Conservation (phyloP, 1,140 invertebrate genomes). For the Hestina assimilis region DNA sequence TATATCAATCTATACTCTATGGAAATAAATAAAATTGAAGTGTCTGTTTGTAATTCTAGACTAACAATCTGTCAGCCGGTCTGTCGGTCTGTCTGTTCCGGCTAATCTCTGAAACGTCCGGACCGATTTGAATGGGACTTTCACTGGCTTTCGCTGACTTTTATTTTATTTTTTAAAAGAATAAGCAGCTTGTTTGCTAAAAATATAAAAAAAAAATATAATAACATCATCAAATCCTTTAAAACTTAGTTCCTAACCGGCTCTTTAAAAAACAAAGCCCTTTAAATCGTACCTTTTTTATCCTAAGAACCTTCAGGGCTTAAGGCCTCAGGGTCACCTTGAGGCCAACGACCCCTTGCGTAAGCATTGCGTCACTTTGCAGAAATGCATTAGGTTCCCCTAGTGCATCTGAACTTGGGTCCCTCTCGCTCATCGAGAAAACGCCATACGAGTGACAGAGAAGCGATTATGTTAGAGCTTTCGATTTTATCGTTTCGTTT, state of each 20-base stretch:
- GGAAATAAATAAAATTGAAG: too few relatives aligned
- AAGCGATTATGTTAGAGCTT: conserved; percentile 31
- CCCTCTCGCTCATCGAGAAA: conserved; percentile 17
- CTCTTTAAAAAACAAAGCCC: conserved; percentile 8
- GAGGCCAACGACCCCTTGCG: conserved; percentile 58
- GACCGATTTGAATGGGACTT: too few relatives aligned
- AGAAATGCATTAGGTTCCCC: conserved; percentile 52
- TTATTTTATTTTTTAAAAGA: too few relatives aligned
- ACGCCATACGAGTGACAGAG: conserved; percentile 22
- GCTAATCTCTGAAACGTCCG: too few relatives aligned
- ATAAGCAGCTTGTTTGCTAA: neutral
- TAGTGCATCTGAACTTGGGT: conserved; percentile 29
- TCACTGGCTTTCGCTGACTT: too few relatives aligned
- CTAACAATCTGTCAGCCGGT: too few relatives aligned
- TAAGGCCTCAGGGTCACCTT: conserved; percentile 43
- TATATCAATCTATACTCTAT: too few relatives aligned
- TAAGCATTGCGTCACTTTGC: conserved; percentile 65
- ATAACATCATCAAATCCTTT: neutral
- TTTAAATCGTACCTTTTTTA: conserved; percentile 24
- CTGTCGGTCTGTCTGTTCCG: too few relatives aligned
- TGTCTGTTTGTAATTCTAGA: too few relatives aligned
- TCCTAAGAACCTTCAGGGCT: conserved; percentile 33
- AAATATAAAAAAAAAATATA: neutral
- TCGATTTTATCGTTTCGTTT: conserved; percentile 33
- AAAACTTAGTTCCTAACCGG: conserved; percentile 3